Percentiles rank a stretch among this genome's conserved stretches.
Conservation (phyloP, 92 coral and sea anemone species). For the Virgularia gustaviana region DNA sequence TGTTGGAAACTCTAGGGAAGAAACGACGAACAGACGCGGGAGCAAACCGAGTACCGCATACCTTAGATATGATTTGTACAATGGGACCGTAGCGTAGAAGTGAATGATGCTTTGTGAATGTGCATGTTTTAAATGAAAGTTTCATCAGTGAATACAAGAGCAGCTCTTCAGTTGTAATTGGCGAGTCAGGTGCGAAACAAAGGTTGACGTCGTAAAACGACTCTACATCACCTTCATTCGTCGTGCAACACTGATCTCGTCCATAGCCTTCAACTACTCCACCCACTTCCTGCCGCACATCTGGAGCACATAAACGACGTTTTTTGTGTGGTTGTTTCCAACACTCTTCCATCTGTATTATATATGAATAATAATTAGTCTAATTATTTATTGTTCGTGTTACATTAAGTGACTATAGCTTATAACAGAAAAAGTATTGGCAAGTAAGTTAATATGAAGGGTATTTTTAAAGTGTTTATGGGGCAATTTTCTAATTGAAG, state of each 20-base stretch:
- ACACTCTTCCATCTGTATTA: neutral
- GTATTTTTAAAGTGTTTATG: too few species aligned
- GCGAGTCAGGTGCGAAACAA: conserved; percentile 5
- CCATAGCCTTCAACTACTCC: neutral
- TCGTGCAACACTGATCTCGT: neutral
- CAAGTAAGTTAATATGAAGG: too few species aligned
- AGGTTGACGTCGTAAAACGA: neutral
- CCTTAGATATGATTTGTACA: neutral
- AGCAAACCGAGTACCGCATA: conserved; percentile 19
- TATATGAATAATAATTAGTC: neutral
- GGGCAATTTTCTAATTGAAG: too few species aligned
- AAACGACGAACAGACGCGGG: conserved; percentile 7
- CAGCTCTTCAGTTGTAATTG: neutral
- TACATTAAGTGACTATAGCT: neutral
- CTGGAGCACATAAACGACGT: neutral
- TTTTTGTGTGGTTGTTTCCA: neutral
- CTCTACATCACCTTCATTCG: too few species aligned
- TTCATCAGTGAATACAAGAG: conserved; percentile 23
- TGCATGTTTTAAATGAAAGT: conserved; percentile 8
- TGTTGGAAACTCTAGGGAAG: conserved; percentile 18
- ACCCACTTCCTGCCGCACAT: neutral
- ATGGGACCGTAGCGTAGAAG: neutral
- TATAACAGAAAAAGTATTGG: too few species aligned
- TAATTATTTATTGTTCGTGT: neutral
- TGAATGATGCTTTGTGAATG: conserved; percentile 16